phyloP scores from a whole-genome alignment of 2,888 invertebrate genomes.

The Cremastinae sp. region DNA sequence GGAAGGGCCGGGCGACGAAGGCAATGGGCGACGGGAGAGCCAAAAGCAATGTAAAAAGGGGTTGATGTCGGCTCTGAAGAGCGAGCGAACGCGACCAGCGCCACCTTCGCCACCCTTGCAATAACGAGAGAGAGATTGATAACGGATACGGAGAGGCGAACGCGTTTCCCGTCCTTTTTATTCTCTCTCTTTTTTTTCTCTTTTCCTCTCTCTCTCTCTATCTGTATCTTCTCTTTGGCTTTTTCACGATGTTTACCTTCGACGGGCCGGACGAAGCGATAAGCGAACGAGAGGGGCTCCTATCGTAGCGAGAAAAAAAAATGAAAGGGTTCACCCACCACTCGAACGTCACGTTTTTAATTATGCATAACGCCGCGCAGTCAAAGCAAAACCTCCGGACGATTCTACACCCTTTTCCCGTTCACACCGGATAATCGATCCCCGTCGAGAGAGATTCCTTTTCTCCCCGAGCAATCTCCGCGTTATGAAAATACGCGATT shows the following conservation, averaged over 20 bases:
- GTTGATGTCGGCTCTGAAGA: conserved; percentile 54
- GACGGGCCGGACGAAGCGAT: conserved; percentile 74
- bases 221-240: conserved; percentile 74
- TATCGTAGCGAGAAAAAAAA: conserved; percentile 57
- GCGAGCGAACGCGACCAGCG: conserved; percentile 55
- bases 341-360: conserved; percentile 75
- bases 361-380: conserved; percentile 59
- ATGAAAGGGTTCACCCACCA: conserved; percentile 67
- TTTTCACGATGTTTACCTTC: conserved; percentile 78
- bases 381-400: conserved; percentile 19
- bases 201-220: conserved; percentile 16
- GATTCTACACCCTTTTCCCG: conserved; percentile 52
- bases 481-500: not conserved
- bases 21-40: conserved; percentile 58
- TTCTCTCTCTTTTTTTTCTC: conserved; percentile 11
- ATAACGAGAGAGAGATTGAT: conserved; percentile 76
- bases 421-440: conserved; percentile 63
- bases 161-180: conserved; percentile 36
- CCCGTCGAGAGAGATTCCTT: conserved; percentile 26
- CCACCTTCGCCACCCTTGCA: conserved; percentile 49
- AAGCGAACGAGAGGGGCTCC: conserved; percentile 68
- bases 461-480: conserved; percentile 23
- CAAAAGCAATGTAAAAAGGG: conserved; percentile 58
- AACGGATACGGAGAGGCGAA: conserved; percentile 73
- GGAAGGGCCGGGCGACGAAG: conserved; percentile 43